These are phyloP conservation scores for Zaprionus ornatus DNA, from an alignment of 1,140 invertebrate genomes.

Conservation along the genomic window DNA sequence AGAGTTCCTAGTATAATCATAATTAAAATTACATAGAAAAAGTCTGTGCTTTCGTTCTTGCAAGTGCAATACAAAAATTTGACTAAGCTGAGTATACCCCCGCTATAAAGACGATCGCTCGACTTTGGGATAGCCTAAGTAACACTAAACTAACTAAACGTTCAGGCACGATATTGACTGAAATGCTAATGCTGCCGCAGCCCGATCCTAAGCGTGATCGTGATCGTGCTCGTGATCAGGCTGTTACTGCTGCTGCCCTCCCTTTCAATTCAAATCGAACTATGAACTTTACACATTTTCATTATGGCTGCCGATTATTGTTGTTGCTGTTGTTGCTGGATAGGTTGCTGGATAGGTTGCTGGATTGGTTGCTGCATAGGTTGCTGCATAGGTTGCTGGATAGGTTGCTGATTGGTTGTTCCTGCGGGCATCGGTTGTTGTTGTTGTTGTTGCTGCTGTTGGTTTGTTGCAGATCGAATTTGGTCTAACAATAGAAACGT, in stretches of 20 bases:
- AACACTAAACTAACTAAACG: conserved; percentile 54
- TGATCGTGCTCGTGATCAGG: not conserved
- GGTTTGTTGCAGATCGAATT: conserved; percentile 24
- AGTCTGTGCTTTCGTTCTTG: conserved; percentile 26
- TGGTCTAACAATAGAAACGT: conserved; percentile 83
- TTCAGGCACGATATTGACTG: conserved; percentile 66
- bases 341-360: conserved; percentile 16
- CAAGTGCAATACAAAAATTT: conserved; percentile 33
- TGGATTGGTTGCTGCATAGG: conserved; percentile 29
- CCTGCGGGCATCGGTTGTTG: conserved; percentile 12
- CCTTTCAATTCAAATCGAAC: conserved; percentile 55
- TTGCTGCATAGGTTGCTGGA: conserved; percentile 7
- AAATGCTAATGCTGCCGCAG: conserved; percentile 55
- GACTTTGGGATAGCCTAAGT: conserved; percentile 21
- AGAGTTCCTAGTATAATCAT: conserved; percentile 1
- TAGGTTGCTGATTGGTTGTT: conserved; percentile 32
- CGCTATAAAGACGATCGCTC: not conserved
- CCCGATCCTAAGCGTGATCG: not conserved
- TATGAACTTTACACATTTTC: conserved; percentile 39
- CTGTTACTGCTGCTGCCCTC: not conserved
- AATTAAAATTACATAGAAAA: conserved; percentile 30
- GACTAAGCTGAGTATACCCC: conserved; percentile 75
- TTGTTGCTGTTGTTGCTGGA: conserved; percentile 34
- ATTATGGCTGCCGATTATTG: conserved; percentile 59
- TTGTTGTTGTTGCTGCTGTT: conserved; percentile 9